phyloP scores from a whole-genome alignment of 2,888 invertebrate species.

The Pterostichus madidus region DNA sequence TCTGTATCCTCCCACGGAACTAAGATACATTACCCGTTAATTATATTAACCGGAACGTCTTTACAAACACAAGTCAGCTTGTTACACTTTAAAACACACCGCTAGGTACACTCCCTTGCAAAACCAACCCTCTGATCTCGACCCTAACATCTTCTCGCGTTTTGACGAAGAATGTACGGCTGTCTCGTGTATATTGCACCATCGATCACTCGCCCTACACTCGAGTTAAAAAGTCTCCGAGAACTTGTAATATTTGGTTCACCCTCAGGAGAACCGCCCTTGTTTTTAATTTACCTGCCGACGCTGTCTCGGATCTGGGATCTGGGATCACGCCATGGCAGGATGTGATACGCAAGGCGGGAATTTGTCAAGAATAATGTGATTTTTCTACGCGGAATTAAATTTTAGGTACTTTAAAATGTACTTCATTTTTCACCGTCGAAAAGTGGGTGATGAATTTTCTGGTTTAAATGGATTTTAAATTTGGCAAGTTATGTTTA shows the following conservation, averaged over 20 bases:
- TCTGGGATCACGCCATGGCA: slow-evolving; percentile 6
- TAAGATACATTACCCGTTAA: slow-evolving; percentile 44
- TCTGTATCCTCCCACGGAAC: slow-evolving; percentile 17
- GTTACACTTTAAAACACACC: slow-evolving; percentile 43
- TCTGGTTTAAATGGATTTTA: slow-evolving; percentile 16
- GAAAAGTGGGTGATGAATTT: slow-evolving; percentile 20
- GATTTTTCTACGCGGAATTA: slow-evolving; percentile 49
- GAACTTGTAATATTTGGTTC: slow-evolving; percentile 49
- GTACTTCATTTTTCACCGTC: slow-evolving; percentile 29
- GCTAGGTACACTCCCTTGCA: slow-evolving; percentile 3
- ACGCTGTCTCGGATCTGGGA: neutral
- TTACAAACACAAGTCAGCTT: slow-evolving; percentile 31
- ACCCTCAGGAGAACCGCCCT: slow-evolving; percentile 10
- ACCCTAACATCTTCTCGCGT: too few relatives aligned
- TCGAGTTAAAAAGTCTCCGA: slow-evolving; percentile 43
- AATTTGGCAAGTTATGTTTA: neutral
- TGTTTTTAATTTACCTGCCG: slow-evolving; percentile 56
- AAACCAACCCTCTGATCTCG: neutral
- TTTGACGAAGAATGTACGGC: slow-evolving; percentile 6
- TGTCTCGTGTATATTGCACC: slow-evolving; percentile 52
- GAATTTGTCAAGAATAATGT: slow-evolving; percentile 55
- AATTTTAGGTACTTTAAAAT: slow-evolving; percentile 32
- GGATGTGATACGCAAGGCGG: slow-evolving; percentile 46
- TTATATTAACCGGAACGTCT: slow-evolving; percentile 41
- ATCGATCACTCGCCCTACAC: slow-evolving; percentile 50